Conservation (phyloP, 2,888 invertebrate genomes). For the Latrodectus elegans region DNA sequence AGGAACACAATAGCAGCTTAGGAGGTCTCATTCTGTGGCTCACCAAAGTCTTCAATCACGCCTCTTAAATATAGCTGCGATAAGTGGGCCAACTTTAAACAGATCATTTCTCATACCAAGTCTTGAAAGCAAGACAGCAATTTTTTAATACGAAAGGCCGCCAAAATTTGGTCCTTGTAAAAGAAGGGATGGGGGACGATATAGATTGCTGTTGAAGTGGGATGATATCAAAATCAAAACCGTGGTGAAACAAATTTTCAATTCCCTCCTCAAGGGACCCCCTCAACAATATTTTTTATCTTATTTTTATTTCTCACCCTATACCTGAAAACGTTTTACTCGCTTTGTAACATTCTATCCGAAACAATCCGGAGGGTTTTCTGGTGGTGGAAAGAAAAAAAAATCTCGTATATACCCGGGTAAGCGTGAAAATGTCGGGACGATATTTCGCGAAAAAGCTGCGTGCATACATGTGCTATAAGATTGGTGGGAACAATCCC, state of each 20-base stretch:
- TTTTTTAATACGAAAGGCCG: slow-evolving; percentile 30
- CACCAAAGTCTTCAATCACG: slow-evolving; percentile 51
- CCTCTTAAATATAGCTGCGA: slow-evolving; percentile 24
- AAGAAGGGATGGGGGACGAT: background rate
- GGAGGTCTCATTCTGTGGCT: slow-evolving; percentile 31
- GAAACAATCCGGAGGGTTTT: slow-evolving; percentile 53
- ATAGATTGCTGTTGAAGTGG: background rate
- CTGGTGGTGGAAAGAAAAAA: slow-evolving; percentile 29
- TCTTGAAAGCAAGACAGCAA: slow-evolving; percentile 30
- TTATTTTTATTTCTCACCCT: background rate
- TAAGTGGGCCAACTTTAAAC: slow-evolving; percentile 28
- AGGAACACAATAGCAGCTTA: too few species aligned
- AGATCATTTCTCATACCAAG: slow-evolving; percentile 54
- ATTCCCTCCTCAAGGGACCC: slow-evolving; percentile 26
- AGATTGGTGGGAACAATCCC: slow-evolving; percentile 66
- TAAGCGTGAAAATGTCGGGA: slow-evolving; percentile 66
- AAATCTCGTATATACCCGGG: slow-evolving; percentile 48
- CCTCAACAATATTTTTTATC: slow-evolving; percentile 30
- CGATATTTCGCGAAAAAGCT: slow-evolving; percentile 67
- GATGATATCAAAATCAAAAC: slow-evolving; percentile 35
- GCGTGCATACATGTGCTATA: slow-evolving; percentile 63
- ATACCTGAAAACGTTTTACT: slow-evolving; percentile 11
- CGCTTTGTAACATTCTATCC: slow-evolving; percentile 58
- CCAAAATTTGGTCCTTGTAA: background rate
- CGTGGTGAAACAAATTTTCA: slow-evolving; percentile 66